Evolutionary conservation across 2,113 vertebrate genomes (phyloP), one percentile per base, ranked within the genome.

Genomic region (Numenius arquata): DNA sequence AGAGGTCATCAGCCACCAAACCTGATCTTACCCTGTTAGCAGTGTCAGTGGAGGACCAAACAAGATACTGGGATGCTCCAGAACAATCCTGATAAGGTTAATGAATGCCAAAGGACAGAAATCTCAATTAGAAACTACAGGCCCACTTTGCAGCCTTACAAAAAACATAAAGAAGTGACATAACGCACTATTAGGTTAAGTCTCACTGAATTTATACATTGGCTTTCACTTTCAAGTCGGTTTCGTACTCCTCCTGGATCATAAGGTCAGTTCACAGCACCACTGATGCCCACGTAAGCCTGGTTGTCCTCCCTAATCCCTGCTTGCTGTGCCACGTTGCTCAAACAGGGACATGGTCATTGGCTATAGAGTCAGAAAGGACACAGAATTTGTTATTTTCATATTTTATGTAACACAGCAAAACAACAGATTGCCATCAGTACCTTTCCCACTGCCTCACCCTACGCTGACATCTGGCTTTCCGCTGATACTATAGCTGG

Each of bases 261-360:
- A 3, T 2, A 41, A 43, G 53, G 38, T 30, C 43, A 53, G 59
- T 23, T 63, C 78, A 15, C 74, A 53, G 32, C 56, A 56, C 36
- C 43, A 17, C 38, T 19, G 74, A 22, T 14, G 23, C 70, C 7
- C 71, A 55, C 20, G 66, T 23, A 36, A 62, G 58, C 72, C 61
- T 12, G 32, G 32, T 9, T 71, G 83, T 50, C 52, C 65, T 53
- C 50, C 78, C 84, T 38, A 16, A 0, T 4, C 66, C 62, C 85
- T 29, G 47, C 73, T 16, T 36, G 22, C 87, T 30, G 12, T 16
- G 56, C 68, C 19, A 4, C 12, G 17, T 14, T 38, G 15, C 16
- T 52, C 71, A 10, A 4, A 5, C 34, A 52, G 66, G 30, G 20
- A 32, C 52, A 6, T 0, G 2, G 53, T 11, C 52, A 8, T 13